phyloP scores from a whole-genome alignment of 2,113 vertebrate species.

The Trematocara marginatum region DNA sequence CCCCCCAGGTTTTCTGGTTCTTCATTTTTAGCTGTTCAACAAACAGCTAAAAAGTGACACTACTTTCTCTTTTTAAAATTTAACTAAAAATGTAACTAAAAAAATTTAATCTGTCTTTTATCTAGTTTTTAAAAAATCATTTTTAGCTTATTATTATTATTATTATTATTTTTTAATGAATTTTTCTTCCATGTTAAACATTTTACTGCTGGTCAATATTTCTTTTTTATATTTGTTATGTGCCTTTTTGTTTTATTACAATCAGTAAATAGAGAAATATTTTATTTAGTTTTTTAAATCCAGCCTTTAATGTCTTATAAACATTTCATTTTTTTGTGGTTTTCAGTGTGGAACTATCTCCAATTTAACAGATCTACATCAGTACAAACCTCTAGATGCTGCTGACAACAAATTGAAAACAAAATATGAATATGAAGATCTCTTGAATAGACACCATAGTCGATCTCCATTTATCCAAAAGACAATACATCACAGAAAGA shows the following conservation, averaged over 20 bases:
- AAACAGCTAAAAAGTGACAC: not conserved
- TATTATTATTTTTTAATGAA: not conserved
- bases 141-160: not conserved
- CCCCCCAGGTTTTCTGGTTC: not conserved
- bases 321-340: not conserved
- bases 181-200: not conserved
- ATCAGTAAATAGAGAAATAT: not conserved
- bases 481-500: not conserved
- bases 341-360: not conserved
- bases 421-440: not conserved
- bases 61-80: not conserved
- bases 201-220: not conserved
- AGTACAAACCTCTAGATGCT: not conserved
- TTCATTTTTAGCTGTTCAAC: not conserved
- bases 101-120: not conserved
- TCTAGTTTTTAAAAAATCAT: not conserved
- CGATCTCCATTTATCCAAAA: no score
- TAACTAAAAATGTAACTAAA: not conserved
- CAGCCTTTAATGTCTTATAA: not conserved
- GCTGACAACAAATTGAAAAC: not conserved
- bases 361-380: not conserved
- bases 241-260: not conserved
- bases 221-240: not conserved
- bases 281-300: not conserved
- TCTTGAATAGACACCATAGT: not conserved